A percentile compares a stretch with the other conserved stretches of the same genome.
Conservation (phyloP, 30 jellyfish, hydroid and myxozoan species). For the Aurelia aurita region DNA sequence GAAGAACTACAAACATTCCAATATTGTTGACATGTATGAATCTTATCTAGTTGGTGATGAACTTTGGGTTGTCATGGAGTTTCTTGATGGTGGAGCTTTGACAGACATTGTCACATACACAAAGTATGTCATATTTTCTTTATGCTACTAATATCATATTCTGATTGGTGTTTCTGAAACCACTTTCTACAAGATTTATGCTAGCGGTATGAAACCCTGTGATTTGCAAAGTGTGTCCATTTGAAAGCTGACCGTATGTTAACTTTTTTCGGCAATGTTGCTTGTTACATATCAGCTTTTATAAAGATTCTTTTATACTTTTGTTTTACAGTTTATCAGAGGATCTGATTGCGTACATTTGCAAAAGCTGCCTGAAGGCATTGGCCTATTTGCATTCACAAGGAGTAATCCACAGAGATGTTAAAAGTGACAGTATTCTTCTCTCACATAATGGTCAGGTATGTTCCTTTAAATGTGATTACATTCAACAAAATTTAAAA, state of each 20-base stretch:
- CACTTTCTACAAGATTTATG: too few species aligned
- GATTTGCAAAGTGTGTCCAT: too few species aligned
- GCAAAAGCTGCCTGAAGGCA: slow-evolving; percentile 93
- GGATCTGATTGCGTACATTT: slow-evolving; percentile 91
- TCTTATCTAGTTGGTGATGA: slow-evolving; percentile 93
- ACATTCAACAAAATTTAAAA: too few species aligned
- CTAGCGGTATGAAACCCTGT: too few species aligned
- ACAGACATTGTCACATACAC: slow-evolving; percentile 90
- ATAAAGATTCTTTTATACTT: background rate
- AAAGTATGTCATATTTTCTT: slow-evolving; percentile 34
- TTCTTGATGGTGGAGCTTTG: slow-evolving; percentile 97
- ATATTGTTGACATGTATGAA: slow-evolving; percentile 91
- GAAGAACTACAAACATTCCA: slow-evolving; percentile 91
- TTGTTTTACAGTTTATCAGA: slow-evolving; percentile 71
- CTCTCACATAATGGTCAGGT: slow-evolving; percentile 97
- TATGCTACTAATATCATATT: too few species aligned
- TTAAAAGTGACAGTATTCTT: slow-evolving; percentile 96
- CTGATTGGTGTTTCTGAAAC: too few species aligned
- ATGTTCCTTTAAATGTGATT: background rate
- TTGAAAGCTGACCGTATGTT: too few species aligned
- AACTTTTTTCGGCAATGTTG: too few species aligned
- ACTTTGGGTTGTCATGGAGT: slow-evolving; percentile 98
- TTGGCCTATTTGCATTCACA: slow-evolving; percentile 94
- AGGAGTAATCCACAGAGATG: slow-evolving; percentile 99
- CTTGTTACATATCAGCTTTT: too few species aligned